Base-by-base conservation (phyloP, 1,140 invertebrate genomes). In the Bombus picipes region DNA sequence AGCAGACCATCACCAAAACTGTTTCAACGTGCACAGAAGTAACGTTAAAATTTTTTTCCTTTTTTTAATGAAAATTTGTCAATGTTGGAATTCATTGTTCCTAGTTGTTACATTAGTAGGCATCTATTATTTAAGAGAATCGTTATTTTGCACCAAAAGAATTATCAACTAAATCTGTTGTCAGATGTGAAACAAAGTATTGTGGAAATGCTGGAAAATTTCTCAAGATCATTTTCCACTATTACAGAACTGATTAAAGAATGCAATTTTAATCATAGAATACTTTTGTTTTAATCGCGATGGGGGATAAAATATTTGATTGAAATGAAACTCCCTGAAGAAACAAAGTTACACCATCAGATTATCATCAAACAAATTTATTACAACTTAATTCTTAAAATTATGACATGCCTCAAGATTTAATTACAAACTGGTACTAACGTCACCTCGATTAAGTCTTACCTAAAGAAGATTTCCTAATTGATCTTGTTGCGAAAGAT, bases 281-380 rank as follows among this genome's bases (percentile, higher is more conserved):
- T 25, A 66, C 3, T 57, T 76, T 18, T 34, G n/a, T 78, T 59
- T 71, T 34, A 32, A 13, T 71, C 57, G 15, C 57, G 53, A 43
- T n/a, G 25, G 6, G 43, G 37, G 74, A 9, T 59, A n/a, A 53
- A 73, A 22, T n/a, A 28, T 18, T 65, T 53, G 25, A 72, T 32
- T 13, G 32, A 13, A 18, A 43, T 13, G 32, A 71, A 71, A 22
- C 32, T 65, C 4, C 9, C 13, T 1, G 22, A 22, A 34, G 25
- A 66, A 32, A 82, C 12, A 47, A 37, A 53, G 8, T 39, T 34
- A 82, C 34, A 82, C 15, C n/a, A 10, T 34, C 9, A 13, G 32
- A 32, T 65, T 39, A 32, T 80, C 53, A 28, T 62, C n/a, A 85
- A 80, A 85, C 41, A 85, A 72, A 15, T 80, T 85, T 72, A 62